Evolutionary conservation across 2,113 vertebrate species (phyloP), one percentile per base, ranked within the genome.

Genomic region (Euleptes europaea): DNA sequence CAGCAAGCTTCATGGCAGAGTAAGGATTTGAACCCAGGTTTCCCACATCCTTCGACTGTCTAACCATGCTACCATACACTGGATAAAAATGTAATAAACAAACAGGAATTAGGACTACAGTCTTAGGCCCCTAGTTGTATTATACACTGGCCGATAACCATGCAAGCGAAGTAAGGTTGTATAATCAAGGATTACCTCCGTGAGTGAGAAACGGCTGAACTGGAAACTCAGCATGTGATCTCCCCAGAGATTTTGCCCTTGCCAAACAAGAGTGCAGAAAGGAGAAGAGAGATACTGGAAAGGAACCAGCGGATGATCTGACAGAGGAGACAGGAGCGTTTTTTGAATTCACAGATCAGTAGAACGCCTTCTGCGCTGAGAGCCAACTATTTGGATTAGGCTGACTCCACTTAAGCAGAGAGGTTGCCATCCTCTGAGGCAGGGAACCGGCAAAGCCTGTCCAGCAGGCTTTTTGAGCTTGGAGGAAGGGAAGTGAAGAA

Each of bases 401-500:
- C 69, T 35, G 76, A 91, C 91, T 93, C 86, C 84, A 91, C 47
- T 93, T 86, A 83, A 15, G 71, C 84, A 83, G 88, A 92, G 82
- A 87, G 87, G 74, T 73, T 94, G 91, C 91, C 91, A 94, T 54
- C 28, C 73, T 90, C 86, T 82, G 80, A 85, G 84, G 87, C 70
- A 88, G 72, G 92, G 89, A 94, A 94, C 90, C 89, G 80, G 92
- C 74, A 79, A 78, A 65, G 80, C 94, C 87, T 90, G 94, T 93
- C 93, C 85, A 80, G 49, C 91, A 92, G 67, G 89, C 67, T 90
- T 70, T 49, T 89, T 88, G 90, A 83, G 83, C 90, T 83, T 77
- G 74, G 60, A 83, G 94, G 91, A 87, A 92, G 87, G 90, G 91
- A 93, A 93, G 92, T 86, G 83, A 88, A 94, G 92, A 93, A 90